phyloP scores from a whole-genome alignment of 2,797 vertebrate species.

The Alauda arvensis region DNA sequence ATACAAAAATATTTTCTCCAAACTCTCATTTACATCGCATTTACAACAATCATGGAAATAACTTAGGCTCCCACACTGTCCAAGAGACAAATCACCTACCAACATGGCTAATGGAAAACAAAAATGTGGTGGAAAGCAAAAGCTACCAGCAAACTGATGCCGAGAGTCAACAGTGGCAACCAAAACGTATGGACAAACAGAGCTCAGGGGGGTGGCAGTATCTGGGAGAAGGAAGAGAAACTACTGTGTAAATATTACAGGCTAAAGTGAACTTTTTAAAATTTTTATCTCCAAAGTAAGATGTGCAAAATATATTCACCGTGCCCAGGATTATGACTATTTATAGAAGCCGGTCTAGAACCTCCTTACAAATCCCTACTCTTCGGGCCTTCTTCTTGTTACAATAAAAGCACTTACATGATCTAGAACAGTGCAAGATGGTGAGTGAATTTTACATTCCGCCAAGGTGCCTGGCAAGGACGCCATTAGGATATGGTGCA shows the following conservation, averaged over 20 bases:
- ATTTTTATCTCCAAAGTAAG: constrained; percentile 64
- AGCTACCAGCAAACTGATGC: constrained; percentile 53
- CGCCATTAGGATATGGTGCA: constrained; percentile 91
- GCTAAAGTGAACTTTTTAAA: constrained; percentile 53
- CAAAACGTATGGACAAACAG: background rate
- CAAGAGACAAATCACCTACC: constrained; percentile 66
- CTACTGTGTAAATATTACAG: constrained; percentile 60
- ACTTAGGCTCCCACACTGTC: constrained; percentile 85
- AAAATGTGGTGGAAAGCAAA: constrained; percentile 18
- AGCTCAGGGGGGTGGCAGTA: constrained; percentile 39
- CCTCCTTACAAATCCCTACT: constrained; percentile 44
- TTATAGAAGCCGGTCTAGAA: constrained; percentile 56
- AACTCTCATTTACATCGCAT: constrained; percentile 96
- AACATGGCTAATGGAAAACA: constrained; percentile 25
- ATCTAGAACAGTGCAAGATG: constrained; percentile 73
- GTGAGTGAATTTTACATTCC: constrained; percentile 77
- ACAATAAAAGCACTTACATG: constrained; percentile 69
- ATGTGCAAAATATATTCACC: constrained; percentile 78
- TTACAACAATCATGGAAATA: constrained; percentile 91
- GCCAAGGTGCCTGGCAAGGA: constrained; percentile 19
- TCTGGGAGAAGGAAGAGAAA: constrained; percentile 51
- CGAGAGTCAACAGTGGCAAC: constrained; percentile 54
- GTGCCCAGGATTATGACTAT: constrained; percentile 70
- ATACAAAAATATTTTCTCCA: constrained; percentile 99
- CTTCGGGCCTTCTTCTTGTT: constrained; percentile 27